Evolutionary conservation across 2,797 vertebrate genomes (phyloP).

Genomic region (Amphiprion clarkii): DNA sequence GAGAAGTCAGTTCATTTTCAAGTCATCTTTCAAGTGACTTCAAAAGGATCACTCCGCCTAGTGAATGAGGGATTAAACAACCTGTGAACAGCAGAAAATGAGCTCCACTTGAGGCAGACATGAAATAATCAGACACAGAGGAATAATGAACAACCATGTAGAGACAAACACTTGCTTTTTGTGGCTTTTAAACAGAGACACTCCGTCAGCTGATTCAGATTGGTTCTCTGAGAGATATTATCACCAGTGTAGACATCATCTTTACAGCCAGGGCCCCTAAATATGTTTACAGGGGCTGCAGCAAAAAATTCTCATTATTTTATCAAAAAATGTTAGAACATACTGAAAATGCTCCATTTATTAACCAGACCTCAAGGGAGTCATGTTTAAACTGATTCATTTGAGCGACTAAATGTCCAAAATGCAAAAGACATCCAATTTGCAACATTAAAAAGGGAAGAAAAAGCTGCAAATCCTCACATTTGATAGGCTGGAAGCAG

Average conservation of each 20-base stretch:
- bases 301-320: no score
- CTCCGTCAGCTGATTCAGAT: background rate
- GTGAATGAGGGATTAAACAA: conserved; percentile 18
- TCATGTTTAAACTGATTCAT: background rate
- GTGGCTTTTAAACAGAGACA: background rate
- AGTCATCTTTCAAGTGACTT: conserved; percentile 17
- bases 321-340: no score
- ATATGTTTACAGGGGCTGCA: background rate
- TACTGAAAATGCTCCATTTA: background rate
- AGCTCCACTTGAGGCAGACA: conserved; percentile 21
- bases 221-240: background rate
- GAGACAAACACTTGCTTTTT: no score
- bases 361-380: background rate
- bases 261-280: background rate
- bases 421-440: background rate
- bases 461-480: background rate
- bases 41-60: conserved; percentile 20
- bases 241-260: background rate
- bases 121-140: conserved; percentile 21
- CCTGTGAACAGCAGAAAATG: background rate
- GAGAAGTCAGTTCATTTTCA: conserved; percentile 11
- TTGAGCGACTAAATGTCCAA: background rate
- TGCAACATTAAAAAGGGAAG: no score
- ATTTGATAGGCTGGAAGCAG: background rate
- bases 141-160: no score